Percentiles rank a stretch among this genome's conserved stretches.
Evolutionary conservation across 2,888 invertebrate species (phyloP).

Genomic region (Tenthredo distinguenda): DNA sequence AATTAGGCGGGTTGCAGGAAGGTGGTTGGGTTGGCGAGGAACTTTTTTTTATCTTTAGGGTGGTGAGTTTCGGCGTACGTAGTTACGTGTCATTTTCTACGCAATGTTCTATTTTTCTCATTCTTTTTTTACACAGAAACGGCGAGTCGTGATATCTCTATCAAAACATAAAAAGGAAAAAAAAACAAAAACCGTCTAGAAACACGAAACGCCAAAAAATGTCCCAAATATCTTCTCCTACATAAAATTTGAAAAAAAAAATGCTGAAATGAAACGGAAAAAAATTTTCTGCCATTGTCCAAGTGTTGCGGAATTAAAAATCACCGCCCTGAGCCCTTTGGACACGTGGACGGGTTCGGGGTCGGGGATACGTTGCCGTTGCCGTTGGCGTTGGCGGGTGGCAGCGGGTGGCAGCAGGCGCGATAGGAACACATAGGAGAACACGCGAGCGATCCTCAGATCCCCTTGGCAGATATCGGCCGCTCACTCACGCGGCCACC

Average conservation of each 20-base stretch:
- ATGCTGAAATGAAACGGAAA: not conserved
- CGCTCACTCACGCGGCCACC: conserved; percentile 77
- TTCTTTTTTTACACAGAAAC: not conserved
- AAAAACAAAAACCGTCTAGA: not conserved
- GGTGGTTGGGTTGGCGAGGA: conserved; percentile 28
- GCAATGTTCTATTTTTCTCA: not conserved
- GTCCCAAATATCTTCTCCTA: too few species aligned
- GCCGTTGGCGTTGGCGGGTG: conserved; percentile 57
- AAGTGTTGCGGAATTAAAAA: conserved; percentile 77
- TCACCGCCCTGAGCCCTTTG: conserved; percentile 68
- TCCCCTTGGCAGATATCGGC: conserved; percentile 77
- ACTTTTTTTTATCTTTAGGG: conserved; percentile 31
- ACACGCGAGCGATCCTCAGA: conserved; percentile 77
- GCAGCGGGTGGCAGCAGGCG: conserved; percentile 66
- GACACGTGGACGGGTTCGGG: conserved; percentile 73
- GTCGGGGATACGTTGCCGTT: conserved; percentile 56
- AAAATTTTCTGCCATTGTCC: conserved; percentile 55
- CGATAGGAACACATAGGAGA: conserved; percentile 76
- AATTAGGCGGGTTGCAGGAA: conserved; percentile 36
- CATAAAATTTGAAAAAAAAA: not conserved
- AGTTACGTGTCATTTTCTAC: conserved; percentile 13
- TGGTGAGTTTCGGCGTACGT: not conserved
- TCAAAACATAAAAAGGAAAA: not conserved
- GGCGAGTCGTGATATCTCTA: not conserved
- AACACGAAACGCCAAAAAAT: not conserved